Evolutionary conservation across 1,140 invertebrate genomes (phyloP).

Genomic region (Procambarus virginalis): DNA sequence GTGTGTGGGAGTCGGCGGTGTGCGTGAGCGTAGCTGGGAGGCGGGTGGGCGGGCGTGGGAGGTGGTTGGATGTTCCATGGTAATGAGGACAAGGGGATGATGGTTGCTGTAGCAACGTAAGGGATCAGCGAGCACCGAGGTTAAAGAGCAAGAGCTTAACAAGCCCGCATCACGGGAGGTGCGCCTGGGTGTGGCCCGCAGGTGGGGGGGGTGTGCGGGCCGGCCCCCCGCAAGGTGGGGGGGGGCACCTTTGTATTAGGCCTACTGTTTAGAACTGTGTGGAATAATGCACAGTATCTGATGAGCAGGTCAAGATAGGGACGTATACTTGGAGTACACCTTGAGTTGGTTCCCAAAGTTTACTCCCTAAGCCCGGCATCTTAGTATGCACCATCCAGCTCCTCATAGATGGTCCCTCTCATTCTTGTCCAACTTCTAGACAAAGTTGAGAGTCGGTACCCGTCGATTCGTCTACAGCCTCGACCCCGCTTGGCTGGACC

Average conservation of each 20-base stretch:
- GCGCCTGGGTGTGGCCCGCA: neutral
- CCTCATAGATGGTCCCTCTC: no score
- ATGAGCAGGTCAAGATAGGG: no score
- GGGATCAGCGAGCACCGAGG: neutral
- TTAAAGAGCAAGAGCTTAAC: neutral
- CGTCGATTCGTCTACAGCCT: no score
- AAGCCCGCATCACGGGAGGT: neutral
- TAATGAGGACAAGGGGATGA: neutral
- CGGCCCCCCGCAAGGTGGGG: neutral
- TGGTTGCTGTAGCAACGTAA: constrained; percentile 4
- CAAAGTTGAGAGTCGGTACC: no score
- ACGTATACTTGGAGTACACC: no score
- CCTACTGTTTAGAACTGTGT: no score
- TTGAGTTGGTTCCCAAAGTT: no score
- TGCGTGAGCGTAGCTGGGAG: neutral
- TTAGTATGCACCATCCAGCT: no score
- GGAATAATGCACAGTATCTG: no score
- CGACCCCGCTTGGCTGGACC: no score
- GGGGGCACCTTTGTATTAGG: neutral
- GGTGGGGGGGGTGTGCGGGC: neutral
- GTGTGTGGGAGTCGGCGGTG: neutral
- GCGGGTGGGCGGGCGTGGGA: neutral
- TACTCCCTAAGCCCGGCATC: no score
- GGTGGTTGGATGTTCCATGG: neutral
- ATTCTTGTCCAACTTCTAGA: no score